Percentiles rank a stretch among this genome's conserved stretches.
phyloP scores from a whole-genome alignment of 2,888 invertebrate genomes.

The Polymixis flavicincta region DNA sequence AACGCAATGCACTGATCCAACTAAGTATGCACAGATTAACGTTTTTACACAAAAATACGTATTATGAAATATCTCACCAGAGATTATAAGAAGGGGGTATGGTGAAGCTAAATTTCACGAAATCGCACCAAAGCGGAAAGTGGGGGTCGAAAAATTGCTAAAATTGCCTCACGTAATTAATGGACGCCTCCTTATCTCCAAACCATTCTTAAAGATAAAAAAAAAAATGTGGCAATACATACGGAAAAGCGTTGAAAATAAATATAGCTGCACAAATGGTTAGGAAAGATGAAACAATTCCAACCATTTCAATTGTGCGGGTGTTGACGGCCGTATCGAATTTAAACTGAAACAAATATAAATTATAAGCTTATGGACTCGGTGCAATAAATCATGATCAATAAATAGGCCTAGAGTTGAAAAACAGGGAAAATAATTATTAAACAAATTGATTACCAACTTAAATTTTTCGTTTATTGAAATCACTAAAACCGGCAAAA shows the following conservation, averaged over 20 bases:
- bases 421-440: too few species aligned
- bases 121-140: too few species aligned
- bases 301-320: constrained; percentile 94
- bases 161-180: too few species aligned
- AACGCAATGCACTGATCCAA: too few species aligned
- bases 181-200: too few species aligned
- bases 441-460: background rate
- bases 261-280: constrained; percentile 94
- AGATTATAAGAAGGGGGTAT: too few species aligned
- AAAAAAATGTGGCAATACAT: constrained; percentile 66
- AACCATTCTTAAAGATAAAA: background rate
- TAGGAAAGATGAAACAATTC: constrained; percentile 94
- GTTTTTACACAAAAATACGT: too few species aligned
- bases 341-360: constrained; percentile 88
- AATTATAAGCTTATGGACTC: background rate
- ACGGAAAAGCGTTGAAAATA: constrained; percentile 96
- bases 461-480: background rate
- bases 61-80: too few species aligned
- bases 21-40: too few species aligned
- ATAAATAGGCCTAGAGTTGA: background rate
- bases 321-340: constrained; percentile 93
- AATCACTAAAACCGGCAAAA: background rate
- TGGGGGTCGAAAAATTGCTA: too few species aligned
- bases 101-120: too few species aligned
- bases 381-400: background rate